Conservation (phyloP, 2,113 vertebrate genomes). For the Colius striatus region DNA sequence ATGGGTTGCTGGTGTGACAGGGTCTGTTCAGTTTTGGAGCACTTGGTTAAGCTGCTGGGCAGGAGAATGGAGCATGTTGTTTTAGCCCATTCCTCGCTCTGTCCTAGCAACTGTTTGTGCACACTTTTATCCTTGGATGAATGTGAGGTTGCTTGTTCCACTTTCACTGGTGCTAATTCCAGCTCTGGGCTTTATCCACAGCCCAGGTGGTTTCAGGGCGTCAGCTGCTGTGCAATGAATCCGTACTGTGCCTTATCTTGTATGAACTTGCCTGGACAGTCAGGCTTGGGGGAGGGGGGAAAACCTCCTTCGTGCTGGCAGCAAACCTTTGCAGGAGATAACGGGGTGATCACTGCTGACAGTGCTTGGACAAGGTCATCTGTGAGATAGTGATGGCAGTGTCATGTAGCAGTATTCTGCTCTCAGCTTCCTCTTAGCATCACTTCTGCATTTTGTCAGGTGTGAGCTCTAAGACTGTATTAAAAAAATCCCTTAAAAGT, state of each 20-base stretch:
- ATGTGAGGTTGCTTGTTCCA: rapidly evolving
- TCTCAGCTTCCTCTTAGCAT: rapidly evolving
- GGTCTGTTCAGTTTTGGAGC: rapidly evolving
- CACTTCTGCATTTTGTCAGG: not conserved
- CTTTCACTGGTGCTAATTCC: not conserved
- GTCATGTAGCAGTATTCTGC: rapidly evolving
- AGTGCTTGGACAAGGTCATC: not conserved
- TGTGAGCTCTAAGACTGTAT: not conserved
- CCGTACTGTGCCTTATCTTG: conserved; percentile 15
- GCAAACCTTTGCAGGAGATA: not conserved
- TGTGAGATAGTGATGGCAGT: not conserved
- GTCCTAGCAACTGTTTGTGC: not conserved
- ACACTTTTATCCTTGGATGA: not conserved
- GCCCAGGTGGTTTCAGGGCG: conserved; percentile 30
- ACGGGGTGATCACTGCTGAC: rapidly evolving
- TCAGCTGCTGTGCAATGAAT: not conserved
- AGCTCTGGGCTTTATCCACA: not conserved
- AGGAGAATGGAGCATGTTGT: rapidly evolving
- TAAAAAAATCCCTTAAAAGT: not conserved
- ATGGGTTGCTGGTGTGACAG: not conserved
- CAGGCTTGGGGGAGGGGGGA: not conserved
- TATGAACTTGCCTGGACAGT: not conserved
- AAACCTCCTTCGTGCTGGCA: rapidly evolving
- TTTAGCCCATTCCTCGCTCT: rapidly evolving
- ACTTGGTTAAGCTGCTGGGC: not conserved